Base-by-base conservation (phyloP, 2,888 invertebrate genomes). In the Leptura quadrifasciata region DNA sequence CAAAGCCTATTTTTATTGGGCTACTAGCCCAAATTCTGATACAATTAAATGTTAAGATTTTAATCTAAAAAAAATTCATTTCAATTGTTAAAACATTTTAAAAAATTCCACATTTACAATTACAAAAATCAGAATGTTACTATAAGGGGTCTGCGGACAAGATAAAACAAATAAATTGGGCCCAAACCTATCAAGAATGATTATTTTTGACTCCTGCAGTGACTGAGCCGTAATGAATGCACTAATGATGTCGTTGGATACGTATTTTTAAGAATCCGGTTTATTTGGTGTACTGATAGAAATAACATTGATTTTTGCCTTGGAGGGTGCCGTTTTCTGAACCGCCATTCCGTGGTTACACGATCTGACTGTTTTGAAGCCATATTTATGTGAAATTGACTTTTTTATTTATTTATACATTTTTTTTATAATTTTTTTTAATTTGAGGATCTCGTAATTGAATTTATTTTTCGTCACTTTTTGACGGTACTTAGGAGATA, bases 401-500 rank as follows among this genome's bases (percentile, higher is more conserved):
- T 35, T 57, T 65, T 72, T 65, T 47, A 57, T 73, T 54, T 78
- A 68, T 75, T 68, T 70, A 75, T 57, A 61, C 71, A 73, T 71
- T 74, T 76, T 72, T 77, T 68, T 76, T 71, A 75, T 75, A 76
- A 39, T 63, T 58, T 63, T 60, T 77, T 76, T 63, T 64, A 67
- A 57, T 68, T 74, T 72, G 60, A 70, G 69, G 72, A 69, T 71
- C 74, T 75, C 74, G 72, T 72, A 75, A 64, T 75, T 79, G 71
- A 52, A 58, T 72, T 76, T 76, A 77, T 75, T 76, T 67, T 63
- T 73, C 39, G 61, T 72, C 69, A 61, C 57, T 63, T 78, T 78
- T 81, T 65, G 78, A 78, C 75, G 77, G 76, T 78, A 78, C 77
- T 75, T 79, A 82, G 76, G 73, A 57, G 55, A 73, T 80, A 76